These are phyloP conservation scores for Pogonomyrmex barbatus DNA, from an alignment of 1,140 invertebrate species.

Conservation along the genomic window DNA sequence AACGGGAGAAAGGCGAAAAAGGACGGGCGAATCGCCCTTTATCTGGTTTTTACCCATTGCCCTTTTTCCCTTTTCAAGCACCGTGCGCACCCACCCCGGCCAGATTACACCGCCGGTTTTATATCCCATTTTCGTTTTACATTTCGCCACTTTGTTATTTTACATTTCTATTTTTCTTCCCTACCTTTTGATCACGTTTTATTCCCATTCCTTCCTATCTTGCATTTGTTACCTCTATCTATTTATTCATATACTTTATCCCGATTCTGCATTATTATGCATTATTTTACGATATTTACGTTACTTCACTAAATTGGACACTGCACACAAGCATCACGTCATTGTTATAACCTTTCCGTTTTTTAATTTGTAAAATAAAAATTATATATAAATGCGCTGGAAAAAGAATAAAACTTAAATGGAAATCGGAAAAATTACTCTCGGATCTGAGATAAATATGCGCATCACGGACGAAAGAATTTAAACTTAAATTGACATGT, in stretches of 20 bases:
- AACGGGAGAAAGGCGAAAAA: constrained; percentile 7
- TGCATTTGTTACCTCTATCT: background rate
- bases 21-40: constrained; percentile 42
- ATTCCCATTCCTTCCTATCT: background rate
- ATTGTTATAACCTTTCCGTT: too few relatives aligned
- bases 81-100: constrained; percentile 1
- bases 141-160: constrained; percentile 28
- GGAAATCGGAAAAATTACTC: constrained; percentile 3
- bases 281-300: background rate
- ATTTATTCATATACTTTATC: background rate
- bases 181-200: background rate
- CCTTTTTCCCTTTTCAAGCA: constrained; percentile 28
- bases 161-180: background rate
- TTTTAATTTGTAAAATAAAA: too few relatives aligned
- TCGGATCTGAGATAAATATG: constrained; percentile 15
- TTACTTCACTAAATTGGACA: background rate
- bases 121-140: constrained; percentile 45
- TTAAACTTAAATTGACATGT: constrained; percentile 48
- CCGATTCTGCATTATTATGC: background rate
- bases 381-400: background rate
- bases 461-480: background rate
- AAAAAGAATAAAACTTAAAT: background rate
- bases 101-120: constrained; percentile 27
- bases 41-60: constrained; percentile 62
- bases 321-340: too few relatives aligned